Percentiles rank a stretch among this genome's conserved stretches.
Evolutionary conservation across 2,888 invertebrate species (phyloP).

Genomic region (Arge pagana): DNA sequence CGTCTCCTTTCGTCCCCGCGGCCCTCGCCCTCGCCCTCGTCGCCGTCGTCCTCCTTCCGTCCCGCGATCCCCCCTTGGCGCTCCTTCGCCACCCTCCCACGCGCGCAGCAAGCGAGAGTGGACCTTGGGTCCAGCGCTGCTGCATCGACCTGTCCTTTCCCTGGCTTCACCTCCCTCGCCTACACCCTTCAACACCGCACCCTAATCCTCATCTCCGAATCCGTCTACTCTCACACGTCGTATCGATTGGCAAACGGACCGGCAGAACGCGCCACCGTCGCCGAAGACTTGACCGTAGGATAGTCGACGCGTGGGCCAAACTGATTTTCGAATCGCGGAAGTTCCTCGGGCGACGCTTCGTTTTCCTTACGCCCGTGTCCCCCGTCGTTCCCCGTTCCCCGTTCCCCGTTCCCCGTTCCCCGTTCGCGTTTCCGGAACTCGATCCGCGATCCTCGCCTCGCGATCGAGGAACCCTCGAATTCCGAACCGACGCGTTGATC

Average conservation of each 20-base stretch:
- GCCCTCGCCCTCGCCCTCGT: conserved; percentile 15
- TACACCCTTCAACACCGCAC: conserved; percentile 49
- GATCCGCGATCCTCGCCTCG: too few species aligned
- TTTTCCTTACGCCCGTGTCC: too few species aligned
- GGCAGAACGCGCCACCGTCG: conserved; percentile 50
- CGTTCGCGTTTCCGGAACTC: too few species aligned
- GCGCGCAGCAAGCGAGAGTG: conserved; percentile 51
- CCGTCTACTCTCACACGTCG: conserved; percentile 41
- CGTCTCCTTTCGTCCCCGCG: neutral
- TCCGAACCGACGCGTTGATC: too few species aligned
- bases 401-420: too few species aligned
- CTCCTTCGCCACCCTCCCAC: conserved; percentile 30
- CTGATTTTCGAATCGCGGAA: too few species aligned
- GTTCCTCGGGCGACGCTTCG: too few species aligned
- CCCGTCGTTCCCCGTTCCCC: too few species aligned
- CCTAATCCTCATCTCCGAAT: conserved; percentile 55
- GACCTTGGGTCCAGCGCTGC: conserved; percentile 56
- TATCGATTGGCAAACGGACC: conserved; percentile 53
- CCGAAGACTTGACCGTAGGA: conserved; percentile 16
- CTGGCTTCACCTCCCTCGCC: conserved; percentile 35
- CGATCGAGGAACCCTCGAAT: too few species aligned
- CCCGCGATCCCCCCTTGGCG: conserved; percentile 30
- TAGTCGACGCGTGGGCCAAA: too few species aligned
- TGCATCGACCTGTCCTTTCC: conserved; percentile 53
- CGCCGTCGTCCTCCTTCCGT: conserved; percentile 38